phyloP scores from a whole-genome alignment of 2,797 vertebrate species.

The Fratercula arctica region DNA sequence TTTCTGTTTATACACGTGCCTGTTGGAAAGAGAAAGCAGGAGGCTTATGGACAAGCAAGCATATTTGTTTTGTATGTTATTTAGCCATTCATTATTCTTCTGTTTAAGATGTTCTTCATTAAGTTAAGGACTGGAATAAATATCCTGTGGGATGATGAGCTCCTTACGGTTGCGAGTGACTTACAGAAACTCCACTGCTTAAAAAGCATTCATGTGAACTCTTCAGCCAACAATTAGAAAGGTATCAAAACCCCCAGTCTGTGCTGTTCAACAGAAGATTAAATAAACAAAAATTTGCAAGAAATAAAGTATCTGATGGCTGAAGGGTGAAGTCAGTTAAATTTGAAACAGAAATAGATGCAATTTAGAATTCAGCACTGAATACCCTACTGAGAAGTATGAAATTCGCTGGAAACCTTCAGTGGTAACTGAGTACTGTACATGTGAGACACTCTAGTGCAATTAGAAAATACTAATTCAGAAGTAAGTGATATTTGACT shows the following conservation, averaged over 20 bases:
- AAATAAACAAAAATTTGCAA: not conserved
- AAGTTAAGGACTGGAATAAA: not conserved
- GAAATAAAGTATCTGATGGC: not conserved
- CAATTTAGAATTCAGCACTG: not conserved
- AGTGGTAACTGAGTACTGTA: not conserved
- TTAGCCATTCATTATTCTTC: not conserved
- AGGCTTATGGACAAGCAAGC: not conserved
- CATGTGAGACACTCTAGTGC: not conserved
- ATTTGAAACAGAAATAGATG: not conserved
- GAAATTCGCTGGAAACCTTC: not conserved
- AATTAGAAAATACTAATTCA: not conserved
- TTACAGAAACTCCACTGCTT: not conserved
- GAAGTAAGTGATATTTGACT: not conserved
- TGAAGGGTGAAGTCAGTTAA: not conserved
- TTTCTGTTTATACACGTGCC: not conserved
- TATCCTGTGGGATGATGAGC: not conserved
- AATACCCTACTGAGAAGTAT: not conserved
- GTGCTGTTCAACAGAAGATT: not conserved
- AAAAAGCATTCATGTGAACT: not conserved
- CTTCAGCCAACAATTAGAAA: not conserved
- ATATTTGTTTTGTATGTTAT: not conserved
- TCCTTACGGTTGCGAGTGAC: not conserved
- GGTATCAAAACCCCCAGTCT: not conserved
- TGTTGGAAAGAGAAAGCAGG: not conserved
- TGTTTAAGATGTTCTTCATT: not conserved